These are phyloP conservation scores for Tinamus major DNA, from an alignment of 2,797 vertebrate species.

Conservation along the genomic window DNA sequence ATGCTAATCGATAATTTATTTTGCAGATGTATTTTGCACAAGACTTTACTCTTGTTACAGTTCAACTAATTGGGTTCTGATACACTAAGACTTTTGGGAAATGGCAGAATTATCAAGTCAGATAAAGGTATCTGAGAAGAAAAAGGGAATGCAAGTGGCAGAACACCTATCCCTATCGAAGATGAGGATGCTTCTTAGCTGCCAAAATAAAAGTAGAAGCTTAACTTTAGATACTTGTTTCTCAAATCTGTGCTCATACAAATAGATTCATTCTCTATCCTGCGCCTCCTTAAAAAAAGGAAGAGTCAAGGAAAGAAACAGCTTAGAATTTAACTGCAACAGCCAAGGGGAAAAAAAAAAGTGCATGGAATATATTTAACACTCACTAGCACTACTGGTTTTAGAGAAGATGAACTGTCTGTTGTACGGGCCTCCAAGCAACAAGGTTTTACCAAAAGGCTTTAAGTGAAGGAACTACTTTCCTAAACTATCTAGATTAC, in stretches of 20 bases:
- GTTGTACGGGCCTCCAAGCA: not conserved
- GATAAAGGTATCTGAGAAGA: not conserved
- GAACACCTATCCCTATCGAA: not conserved
- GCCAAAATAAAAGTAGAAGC: not conserved
- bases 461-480: not conserved
- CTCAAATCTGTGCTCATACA: not conserved
- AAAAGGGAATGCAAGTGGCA: not conserved
- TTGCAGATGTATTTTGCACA: not conserved
- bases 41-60: not conserved
- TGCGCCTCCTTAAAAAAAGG: not conserved
- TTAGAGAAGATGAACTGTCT: not conserved
- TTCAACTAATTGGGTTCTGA: not conserved
- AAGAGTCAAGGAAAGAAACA: not conserved
- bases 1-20: not conserved
- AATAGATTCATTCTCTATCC: not conserved
- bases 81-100: not conserved
- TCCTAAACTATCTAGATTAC: not conserved
- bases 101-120: not conserved
- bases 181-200: not conserved
- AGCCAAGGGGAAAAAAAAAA: not conserved
- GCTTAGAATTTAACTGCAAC: not conserved
- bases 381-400: not conserved
- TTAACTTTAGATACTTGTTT: not conserved
- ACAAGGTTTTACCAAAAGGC: not conserved
- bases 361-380: not conserved